These are phyloP conservation scores for Brachionus angularis DNA, from an alignment of 1,140 invertebrate genomes.

Conservation along the genomic window DNA sequence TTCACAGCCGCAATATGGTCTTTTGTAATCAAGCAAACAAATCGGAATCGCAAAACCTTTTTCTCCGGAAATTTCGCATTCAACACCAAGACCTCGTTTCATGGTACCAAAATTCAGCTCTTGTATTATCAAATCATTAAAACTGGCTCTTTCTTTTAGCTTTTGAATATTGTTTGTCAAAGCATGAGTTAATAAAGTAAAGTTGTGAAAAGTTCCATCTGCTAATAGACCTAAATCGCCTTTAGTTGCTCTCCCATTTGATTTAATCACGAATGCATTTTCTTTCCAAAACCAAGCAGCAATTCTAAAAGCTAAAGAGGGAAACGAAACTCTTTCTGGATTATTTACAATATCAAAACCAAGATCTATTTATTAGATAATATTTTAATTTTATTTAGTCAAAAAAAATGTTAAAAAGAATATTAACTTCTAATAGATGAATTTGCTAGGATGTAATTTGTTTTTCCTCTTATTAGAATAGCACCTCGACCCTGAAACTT, in stretches of 20 bases:
- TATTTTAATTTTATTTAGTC: no score
- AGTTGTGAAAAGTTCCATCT: slow-evolving; percentile 32
- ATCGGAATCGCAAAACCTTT: background rate
- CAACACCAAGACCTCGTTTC: slow-evolving; percentile 20
- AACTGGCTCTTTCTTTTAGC: background rate
- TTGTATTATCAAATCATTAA: background rate
- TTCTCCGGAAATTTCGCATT: background rate
- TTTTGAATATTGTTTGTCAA: slow-evolving; percentile 27
- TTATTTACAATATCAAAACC: background rate
- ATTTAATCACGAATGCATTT: slow-evolving; percentile 12
- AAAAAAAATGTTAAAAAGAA: no score
- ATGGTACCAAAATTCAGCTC: background rate
- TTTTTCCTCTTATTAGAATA: slow-evolving; percentile 24
- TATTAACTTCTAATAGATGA: no score
- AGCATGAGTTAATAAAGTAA: background rate
- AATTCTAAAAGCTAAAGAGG: slow-evolving; percentile 8
- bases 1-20: background rate
- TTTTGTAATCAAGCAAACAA: background rate
- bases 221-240: slow-evolving; percentile 5
- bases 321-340: slow-evolving; percentile 20
- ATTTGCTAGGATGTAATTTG: background rate
- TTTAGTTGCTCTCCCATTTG: background rate
- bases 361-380: background rate
- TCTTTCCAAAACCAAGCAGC: slow-evolving; percentile 15
- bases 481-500: slow-evolving; percentile 13